phyloP scores from a whole-genome alignment of 2,113 vertebrate species.

The Phocoena phocoena region DNA sequence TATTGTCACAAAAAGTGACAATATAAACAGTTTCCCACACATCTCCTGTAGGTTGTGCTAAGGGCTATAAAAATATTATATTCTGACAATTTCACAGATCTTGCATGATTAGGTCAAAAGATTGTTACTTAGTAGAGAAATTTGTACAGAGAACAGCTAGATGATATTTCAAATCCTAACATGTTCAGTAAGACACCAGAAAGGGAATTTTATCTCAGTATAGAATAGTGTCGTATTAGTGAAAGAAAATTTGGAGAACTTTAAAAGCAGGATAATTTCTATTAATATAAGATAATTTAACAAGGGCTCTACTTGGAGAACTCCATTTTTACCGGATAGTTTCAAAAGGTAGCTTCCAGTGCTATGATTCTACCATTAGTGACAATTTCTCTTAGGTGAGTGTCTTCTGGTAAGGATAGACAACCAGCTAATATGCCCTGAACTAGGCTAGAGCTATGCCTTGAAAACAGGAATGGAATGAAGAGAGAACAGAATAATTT shows the following conservation, averaged over 20 bases:
- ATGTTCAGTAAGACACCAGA: neutral
- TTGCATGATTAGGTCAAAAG: constrained; percentile 40
- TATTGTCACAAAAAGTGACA: constrained; percentile 63
- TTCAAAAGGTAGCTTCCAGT: neutral
- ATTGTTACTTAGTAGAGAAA: constrained; percentile 8
- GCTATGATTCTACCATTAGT: constrained; percentile 5
- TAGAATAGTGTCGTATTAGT: neutral
- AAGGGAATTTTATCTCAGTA: neutral
- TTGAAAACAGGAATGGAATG: neutral
- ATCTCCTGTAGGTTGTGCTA: constrained; percentile 51
- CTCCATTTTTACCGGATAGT: neutral
- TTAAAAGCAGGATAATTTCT: neutral
- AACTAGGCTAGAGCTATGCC: neutral
- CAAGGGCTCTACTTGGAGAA: neutral
- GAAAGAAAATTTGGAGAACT: neutral
- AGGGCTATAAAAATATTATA: constrained; percentile 58
- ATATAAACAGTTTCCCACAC: constrained; percentile 72
- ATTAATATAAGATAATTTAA: neutral
- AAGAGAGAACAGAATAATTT: neutral
- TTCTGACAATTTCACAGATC: constrained; percentile 43
- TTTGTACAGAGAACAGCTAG: neutral
- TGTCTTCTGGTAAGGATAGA: neutral
- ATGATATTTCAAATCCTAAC: neutral
- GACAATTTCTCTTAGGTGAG: neutral
- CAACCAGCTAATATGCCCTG: neutral